Base-by-base conservation (phyloP, 2,888 invertebrate genomes). In the Himalopsyche kuldschensis region DNA sequence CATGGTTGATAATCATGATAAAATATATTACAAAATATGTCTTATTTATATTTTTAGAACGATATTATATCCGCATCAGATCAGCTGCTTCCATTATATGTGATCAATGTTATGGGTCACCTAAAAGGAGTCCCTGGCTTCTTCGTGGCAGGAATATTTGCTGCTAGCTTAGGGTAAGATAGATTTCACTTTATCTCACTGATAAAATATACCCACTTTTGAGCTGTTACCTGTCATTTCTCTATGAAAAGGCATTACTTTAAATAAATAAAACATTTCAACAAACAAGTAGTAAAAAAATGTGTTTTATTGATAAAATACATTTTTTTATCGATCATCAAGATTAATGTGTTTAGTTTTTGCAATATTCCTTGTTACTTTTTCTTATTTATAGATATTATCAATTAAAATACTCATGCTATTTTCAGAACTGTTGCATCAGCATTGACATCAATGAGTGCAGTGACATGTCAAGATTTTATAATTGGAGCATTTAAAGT, bases 71-170 rank as follows among this genome's bases (percentile, higher is more conserved):
- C 91, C 78, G 95, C 94, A 0, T 92, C 94, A 4, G 97, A 97
- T 90, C 95, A 98, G 89, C 91, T 98, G 63, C 92, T 98, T 85
- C 98, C 98, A 0, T 93, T 96, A 48, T 98, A 97, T 89, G 97
- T 98, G 32, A 96, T 98, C 92, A 94, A 95, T 84, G 94, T 95
- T 84, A 93, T 98, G 88, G 96, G 96, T 0, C 89, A 93, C 78
- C 91, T 95, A 48, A 94, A 93, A 46, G 97, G 98, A 0, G 91
- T 98, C 1, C 96, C 98, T 0, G 98, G 98, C 3, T 94, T 98
- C 87, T 98, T 99, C 89, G 98, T 98, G 0, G 97, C 98, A 4
- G 98, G 98, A 27, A 96, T 99, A 84, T 99, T 98, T 89, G 97
- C 98, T 63, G 98, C 98, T 1, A 98, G 98, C 88, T 93, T 98